A percentile compares a stretch with the other conserved stretches of the same genome.
Conservation (phyloP, 2,888 invertebrate genomes). For the Lycaena phlaeas region DNA sequence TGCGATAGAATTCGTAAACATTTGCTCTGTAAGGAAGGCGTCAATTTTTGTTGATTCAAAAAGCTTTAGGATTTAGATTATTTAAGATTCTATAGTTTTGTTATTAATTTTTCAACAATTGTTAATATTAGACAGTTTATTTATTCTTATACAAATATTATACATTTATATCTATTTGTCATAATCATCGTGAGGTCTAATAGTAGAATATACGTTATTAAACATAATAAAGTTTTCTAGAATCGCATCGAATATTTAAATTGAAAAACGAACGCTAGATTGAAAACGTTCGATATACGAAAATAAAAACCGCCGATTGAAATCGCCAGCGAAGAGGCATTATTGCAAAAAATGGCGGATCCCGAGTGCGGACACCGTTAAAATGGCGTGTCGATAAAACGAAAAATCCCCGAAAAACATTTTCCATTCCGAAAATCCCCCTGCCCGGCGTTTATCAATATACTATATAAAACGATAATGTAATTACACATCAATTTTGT, state of each 20-base stretch:
- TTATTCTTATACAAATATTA: no score
- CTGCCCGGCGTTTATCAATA: conserved; percentile 18
- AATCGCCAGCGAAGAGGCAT: conserved; percentile 6
- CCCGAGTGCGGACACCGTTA: conserved; percentile 21
- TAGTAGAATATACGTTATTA: no score
- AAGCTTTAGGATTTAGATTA: no score
- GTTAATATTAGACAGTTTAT: no score
- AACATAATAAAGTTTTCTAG: no score
- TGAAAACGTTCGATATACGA: background rate
- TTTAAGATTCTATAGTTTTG: no score
- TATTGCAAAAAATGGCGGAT: conserved; percentile 1
- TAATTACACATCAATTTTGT: conserved; percentile 59
- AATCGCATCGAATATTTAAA: background rate
- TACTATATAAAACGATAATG: conserved; percentile 43
- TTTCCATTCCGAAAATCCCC: conserved; percentile 31
- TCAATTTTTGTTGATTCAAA: no score
- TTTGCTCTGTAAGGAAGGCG: no score
- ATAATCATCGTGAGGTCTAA: no score
- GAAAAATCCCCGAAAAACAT: conserved; percentile 39
- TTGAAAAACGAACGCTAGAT: conserved; percentile 2
- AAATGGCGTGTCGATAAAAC: conserved; percentile 29
- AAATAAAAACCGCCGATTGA: conserved; percentile 10
- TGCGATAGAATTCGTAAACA: no score
- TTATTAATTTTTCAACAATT: no score
- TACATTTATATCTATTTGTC: no score